phyloP scores from a whole-genome alignment of 2,113 vertebrate genomes.

The Pipra filicauda region DNA sequence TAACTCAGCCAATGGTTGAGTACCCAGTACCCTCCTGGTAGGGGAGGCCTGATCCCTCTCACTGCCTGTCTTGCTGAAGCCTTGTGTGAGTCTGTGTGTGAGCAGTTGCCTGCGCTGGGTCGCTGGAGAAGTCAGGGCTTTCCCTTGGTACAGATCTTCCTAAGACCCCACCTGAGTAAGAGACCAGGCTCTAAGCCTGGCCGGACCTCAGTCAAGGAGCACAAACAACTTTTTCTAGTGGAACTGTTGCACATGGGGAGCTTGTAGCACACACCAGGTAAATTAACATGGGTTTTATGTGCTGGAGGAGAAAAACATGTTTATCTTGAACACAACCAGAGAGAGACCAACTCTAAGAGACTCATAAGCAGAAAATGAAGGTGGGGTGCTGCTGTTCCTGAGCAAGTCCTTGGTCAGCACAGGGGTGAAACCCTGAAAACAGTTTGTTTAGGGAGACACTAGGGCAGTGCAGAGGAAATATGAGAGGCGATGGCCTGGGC shows the following conservation, averaged over 20 bases:
- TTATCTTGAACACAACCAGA: background rate
- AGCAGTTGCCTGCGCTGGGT: background rate
- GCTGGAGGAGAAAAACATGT: background rate
- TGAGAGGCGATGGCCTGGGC: background rate
- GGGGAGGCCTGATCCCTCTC: too few species aligned
- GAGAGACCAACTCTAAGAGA: background rate
- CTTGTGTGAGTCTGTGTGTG: background rate
- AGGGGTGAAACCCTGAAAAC: background rate
- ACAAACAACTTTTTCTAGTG: background rate
- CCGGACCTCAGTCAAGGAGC: background rate
- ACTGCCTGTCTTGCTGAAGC: background rate
- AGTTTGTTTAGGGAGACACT: background rate
- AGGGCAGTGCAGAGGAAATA: accelerated
- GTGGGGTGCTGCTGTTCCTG: accelerated
- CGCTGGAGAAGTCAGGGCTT: background rate
- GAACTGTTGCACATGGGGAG: accelerated
- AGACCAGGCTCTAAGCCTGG: background rate
- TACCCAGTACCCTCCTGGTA: too few species aligned
- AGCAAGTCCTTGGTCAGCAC: background rate
- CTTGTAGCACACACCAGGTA: background rate
- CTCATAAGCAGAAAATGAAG: background rate
- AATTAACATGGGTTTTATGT: background rate
- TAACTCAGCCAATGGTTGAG: too few species aligned
- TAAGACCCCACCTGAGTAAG: too few species aligned
- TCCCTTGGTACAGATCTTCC: background rate